Evolutionary conservation across 1,140 invertebrate species (phyloP).

Genomic region (Mesaphorura yosii): DNA sequence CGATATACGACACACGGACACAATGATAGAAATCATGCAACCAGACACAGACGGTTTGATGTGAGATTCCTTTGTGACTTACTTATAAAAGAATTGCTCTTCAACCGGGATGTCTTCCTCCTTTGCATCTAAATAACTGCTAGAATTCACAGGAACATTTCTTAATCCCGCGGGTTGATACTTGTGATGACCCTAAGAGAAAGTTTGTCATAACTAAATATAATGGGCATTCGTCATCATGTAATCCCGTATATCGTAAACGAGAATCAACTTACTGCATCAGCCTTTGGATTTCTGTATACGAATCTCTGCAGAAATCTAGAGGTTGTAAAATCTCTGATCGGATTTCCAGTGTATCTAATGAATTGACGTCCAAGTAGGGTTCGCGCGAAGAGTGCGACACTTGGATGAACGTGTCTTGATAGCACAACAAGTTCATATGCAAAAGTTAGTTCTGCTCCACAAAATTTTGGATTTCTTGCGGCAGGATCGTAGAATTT

Average conservation of each 20-base stretch:
- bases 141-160: constrained; percentile 52
- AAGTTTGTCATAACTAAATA: too few relatives aligned
- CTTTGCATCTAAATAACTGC: constrained; percentile 55
- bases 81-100: constrained; percentile 65
- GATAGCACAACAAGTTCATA: constrained; percentile 59
- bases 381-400: constrained; percentile 71
- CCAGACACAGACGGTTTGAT: too few relatives aligned
- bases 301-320: constrained; percentile 88
- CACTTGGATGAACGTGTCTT: constrained; percentile 80
- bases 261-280: constrained; percentile 23
- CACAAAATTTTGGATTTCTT: constrained; percentile 71
- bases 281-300: constrained; percentile 86
- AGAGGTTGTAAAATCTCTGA: constrained; percentile 79
- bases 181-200: constrained; percentile 19
- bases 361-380: constrained; percentile 63
- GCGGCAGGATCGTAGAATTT: constrained; percentile 55
- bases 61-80: too few relatives aligned
- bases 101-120: constrained; percentile 62
- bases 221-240: too few relatives aligned
- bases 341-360: constrained; percentile 77
- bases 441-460: constrained; percentile 53
- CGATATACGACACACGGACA: constrained; percentile 10
- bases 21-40: not conserved
- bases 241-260: too few relatives aligned
- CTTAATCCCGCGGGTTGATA: constrained; percentile 46